These are phyloP conservation scores for Drosophila aldrichi DNA, from an alignment of 2,888 invertebrate genomes.

Conservation along the genomic window DNA sequence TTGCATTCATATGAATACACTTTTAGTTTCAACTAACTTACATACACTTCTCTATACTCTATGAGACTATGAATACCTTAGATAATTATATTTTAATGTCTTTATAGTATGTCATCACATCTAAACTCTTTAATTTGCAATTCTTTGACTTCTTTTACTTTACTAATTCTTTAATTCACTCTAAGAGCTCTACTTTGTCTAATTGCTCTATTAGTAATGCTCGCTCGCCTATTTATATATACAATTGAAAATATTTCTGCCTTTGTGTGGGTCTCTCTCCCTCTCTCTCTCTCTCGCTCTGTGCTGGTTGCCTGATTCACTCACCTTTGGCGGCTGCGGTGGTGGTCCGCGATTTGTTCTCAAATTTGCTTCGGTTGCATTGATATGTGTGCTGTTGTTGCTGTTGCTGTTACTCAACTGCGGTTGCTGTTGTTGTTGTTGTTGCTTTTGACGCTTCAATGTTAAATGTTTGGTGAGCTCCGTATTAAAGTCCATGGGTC, in stretches of 20 bases:
- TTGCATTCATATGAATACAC: background rate
- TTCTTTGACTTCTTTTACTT: background rate
- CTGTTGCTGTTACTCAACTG: conserved; percentile 29
- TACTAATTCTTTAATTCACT: background rate
- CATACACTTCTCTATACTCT: no score
- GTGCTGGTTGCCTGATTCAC: background rate
- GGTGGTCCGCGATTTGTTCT: conserved; percentile 90
- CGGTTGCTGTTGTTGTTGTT: conserved; percentile 64
- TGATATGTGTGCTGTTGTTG: conserved; percentile 76
- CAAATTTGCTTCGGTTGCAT: conserved; percentile 85
- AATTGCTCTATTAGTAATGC: background rate
- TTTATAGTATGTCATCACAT: no score
- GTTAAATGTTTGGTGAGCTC: conserved; percentile 85
- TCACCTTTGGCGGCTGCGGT: conserved; percentile 89
- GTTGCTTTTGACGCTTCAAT: conserved; percentile 84
- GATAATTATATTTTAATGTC: no score
- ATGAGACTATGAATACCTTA: no score
- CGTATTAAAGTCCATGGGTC: conserved; percentile 84
- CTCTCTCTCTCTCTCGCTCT: background rate
- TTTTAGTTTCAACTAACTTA: background rate
- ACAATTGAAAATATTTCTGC: conserved; percentile 13
- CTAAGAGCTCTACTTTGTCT: background rate
- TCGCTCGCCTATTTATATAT: conserved; percentile 14
- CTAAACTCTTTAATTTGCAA: no score
- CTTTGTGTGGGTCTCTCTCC: conserved; percentile 44